A percentile compares a stretch with the other conserved stretches of the same genome.
Conservation (phyloP, 2,888 invertebrate genomes). For the Leptothorax acervorum region DNA sequence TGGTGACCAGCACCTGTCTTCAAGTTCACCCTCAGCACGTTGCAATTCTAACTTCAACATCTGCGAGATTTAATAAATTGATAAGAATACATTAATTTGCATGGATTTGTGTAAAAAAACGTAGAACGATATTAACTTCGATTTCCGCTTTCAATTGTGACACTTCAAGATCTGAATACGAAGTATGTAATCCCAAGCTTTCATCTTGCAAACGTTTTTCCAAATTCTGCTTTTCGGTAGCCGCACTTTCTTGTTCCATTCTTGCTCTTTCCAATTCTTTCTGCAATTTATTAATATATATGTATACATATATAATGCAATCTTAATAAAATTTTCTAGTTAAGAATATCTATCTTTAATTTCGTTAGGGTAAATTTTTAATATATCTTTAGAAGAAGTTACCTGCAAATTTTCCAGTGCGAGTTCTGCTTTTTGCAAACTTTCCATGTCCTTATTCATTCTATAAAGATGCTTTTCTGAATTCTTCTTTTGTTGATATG, state of each 20-base stretch:
- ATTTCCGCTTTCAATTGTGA: conserved; percentile 94
- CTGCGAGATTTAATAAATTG: conserved; percentile 83
- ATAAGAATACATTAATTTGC: neutral
- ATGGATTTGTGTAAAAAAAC: neutral
- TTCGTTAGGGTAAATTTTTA: neutral
- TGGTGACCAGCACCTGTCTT: conserved; percentile 96
- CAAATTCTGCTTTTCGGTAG: conserved; percentile 93
- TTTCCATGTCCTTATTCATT: conserved; percentile 98
- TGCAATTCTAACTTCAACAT: conserved; percentile 93
- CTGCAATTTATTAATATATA: conserved; percentile 74
- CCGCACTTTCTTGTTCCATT: conserved; percentile 93
- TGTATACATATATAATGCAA: neutral
- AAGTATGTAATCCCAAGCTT: conserved; percentile 91
- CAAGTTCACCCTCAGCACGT: conserved; percentile 95
- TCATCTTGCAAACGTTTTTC: conserved; percentile 92
- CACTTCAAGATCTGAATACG: conserved; percentile 93
- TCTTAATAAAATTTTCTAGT: neutral
- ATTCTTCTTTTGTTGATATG: conserved; percentile 95
- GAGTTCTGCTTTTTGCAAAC: conserved; percentile 95
- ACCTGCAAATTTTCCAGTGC: conserved; percentile 94
- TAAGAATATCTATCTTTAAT: neutral
- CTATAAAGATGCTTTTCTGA: conserved; percentile 94
- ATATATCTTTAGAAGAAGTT: conserved; percentile 32
- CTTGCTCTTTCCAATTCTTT: conserved; percentile 93
- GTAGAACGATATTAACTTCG: conserved; percentile 87